Base-by-base conservation (phyloP, 2,797 vertebrate genomes). In the Phalloptychus januarius region DNA sequence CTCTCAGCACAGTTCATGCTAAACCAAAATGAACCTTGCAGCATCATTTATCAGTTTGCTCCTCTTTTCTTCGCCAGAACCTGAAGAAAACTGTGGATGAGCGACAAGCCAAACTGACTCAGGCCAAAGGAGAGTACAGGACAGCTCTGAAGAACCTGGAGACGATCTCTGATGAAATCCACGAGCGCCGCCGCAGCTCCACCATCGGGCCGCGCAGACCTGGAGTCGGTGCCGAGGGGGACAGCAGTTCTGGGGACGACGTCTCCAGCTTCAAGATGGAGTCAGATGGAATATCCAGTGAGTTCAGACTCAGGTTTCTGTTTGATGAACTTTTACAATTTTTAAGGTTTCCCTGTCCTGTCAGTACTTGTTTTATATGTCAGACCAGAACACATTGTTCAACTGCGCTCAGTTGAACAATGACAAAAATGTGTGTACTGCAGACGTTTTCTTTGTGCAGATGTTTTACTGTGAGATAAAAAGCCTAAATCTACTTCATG, bases 141-240 rank as follows among this genome's bases (percentile, higher is more conserved):
- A 94, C 95, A 0, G 97, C 98, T 3, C 93, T 99, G 89, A 96
- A 96, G 94, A 99, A 97, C 84, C 95, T 99, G 90, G 98, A 99
- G 95, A 96, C 94, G 95, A 99, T 99, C 91, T 99, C 98, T 0
- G 98, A 99, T 4, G 97, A 99, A 95, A 99, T 99, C 88, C 98
- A 99, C 0, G 97, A 98, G 94, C 95, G 96, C 7, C 94, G 98
- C 36, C 94, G 97, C 0, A 96, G 87, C 80, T 95, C 94, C 0
- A 88, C 95, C 87, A 98, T 98, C 89, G 98, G 98, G 0, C 97
- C 97, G 0, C 95, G 98, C 28, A 97, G 96, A 8, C 94, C 97
- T 0, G 98, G 98, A 0, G 98, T 99, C 2, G 98, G 98, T 0
- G 95, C 98, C 0, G 98, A 99, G 90, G 96, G 96, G 0, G 96